Evolutionary conservation across 2,888 invertebrate species (phyloP).

Genomic region (Oscheius sp.): DNA sequence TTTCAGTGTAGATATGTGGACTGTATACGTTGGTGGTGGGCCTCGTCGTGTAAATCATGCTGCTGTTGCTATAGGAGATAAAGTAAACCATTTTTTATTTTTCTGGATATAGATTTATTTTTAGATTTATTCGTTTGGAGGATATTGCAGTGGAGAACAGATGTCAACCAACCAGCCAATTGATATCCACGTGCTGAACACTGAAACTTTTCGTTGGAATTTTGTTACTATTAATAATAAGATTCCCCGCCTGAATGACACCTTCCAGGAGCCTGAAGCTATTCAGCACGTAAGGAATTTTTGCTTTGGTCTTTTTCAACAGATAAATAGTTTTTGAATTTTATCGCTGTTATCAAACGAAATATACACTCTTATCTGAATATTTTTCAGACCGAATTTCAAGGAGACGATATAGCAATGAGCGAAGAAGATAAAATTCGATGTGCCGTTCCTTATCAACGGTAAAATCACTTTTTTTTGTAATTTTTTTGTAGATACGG

Average conservation of each 20-base stretch:
- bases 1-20: conserved; percentile 79
- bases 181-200: conserved; percentile 86
- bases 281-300: neutral
- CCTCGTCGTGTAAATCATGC: conserved; percentile 77
- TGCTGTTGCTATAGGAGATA: conserved; percentile 72
- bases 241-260: neutral
- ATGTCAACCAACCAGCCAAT: conserved; percentile 79
- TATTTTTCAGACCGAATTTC: conserved; percentile 5
- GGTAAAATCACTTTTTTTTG: neutral
- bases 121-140: conserved; percentile 87
- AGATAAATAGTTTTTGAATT: too few species aligned
- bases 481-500: conserved; percentile 78
- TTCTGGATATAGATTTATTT: too few species aligned
- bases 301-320: too few species aligned
- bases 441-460: conserved; percentile 13
- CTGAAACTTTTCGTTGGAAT: conserved; percentile 69
- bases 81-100: conserved; percentile 1
- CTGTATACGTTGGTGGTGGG: conserved; percentile 86
- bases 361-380: too few species aligned
- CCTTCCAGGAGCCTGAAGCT: neutral
- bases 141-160: conserved; percentile 87
- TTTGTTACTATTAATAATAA: neutral
- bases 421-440: neutral
- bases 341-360: neutral
- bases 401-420: neutral